Evolutionary conservation across 2,888 invertebrate genomes (phyloP), one percentile per base, ranked within the genome.

Genomic region (Neoitamus cyanurus): DNA sequence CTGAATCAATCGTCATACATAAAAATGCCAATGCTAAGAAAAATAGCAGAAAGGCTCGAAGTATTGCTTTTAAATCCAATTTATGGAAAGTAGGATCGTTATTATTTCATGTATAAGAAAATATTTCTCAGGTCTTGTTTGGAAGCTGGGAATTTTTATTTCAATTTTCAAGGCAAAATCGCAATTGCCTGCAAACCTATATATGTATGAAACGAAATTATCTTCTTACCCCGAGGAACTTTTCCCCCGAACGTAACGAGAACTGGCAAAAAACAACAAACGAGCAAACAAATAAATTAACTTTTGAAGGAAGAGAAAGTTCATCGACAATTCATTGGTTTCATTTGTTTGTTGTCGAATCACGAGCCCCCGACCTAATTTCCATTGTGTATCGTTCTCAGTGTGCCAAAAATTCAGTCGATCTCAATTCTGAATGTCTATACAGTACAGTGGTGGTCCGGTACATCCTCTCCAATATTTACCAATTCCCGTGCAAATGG

Each of bases 271-370:
- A 42, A 42, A 15, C 3, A 42, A 42, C 42, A 58, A 58, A 58
- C 58, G 15, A 58, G 42, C 6, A 58, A 58, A 20, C 58, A 58
- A 58, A 58, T 25, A 58, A 58, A 58, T 58, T 58, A 58, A 25
- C 58, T 20, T 58, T 58, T 25, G 58, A 58, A 58, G 25, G 25
- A 58, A 58, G 58, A 20, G 58, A 58, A 58, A 58, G 20, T 58
- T 25, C 9, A 25, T 58, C 25, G 58, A 7, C 9, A 25, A 58
- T 58, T 58, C 58, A 58, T 58, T 58, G 58, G 58, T 58, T 58
- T 58, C 58, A 58, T 58, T 58, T 58, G 58, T 58, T 58, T 58
- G 58, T 58, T 58, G 58, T 58, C 58, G 58, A 58, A 58, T 58
- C 25, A n/a, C n/a, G n/a, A 15, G 58, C 20, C 58, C 58, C 25